Evolutionary conservation across 2,113 vertebrate species (phyloP).

Genomic region (Symphodus melops): DNA sequence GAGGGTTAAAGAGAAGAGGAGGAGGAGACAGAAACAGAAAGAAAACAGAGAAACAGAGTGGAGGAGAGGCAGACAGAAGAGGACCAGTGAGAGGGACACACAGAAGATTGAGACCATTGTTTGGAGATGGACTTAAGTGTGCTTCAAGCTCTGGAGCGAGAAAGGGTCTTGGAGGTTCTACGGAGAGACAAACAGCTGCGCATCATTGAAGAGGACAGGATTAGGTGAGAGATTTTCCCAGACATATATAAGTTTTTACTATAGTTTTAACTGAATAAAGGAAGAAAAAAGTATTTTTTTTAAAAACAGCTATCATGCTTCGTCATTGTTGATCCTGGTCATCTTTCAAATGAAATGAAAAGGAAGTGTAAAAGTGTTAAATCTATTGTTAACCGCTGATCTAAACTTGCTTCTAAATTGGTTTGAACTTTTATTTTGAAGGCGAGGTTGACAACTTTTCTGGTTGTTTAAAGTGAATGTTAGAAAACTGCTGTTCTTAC

Average conservation of each 20-base stretch:
- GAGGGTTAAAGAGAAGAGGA: conserved; percentile 16
- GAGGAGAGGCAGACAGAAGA: conserved; percentile 25
- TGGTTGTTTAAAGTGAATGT: too few relatives aligned
- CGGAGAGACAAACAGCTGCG: conserved; percentile 87
- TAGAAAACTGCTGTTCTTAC: too few relatives aligned
- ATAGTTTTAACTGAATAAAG: background rate
- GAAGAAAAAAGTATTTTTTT: too few relatives aligned
- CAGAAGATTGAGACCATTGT: conserved; percentile 35
- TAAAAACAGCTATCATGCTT: too few relatives aligned
- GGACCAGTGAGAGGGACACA: background rate
- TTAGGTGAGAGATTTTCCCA: conserved; percentile 81
- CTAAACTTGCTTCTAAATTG: too few relatives aligned
- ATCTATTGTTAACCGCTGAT: too few relatives aligned
- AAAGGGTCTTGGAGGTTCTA: conserved; percentile 90
- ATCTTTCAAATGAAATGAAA: too few relatives aligned
- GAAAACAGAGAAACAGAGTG: conserved; percentile 18
- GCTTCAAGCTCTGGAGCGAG: conserved; percentile 86
- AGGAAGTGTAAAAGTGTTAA: too few relatives aligned
- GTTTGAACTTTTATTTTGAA: too few relatives aligned
- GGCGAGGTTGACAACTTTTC: too few relatives aligned
- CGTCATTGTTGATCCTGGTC: too few relatives aligned
- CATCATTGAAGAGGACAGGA: conserved; percentile 86
- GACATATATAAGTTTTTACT: background rate
- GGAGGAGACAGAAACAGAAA: conserved; percentile 24
- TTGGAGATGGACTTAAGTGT: conserved; percentile 82